Evolutionary conservation across 2,797 vertebrate species (phyloP).

Genomic region (Mus minutoides): DNA sequence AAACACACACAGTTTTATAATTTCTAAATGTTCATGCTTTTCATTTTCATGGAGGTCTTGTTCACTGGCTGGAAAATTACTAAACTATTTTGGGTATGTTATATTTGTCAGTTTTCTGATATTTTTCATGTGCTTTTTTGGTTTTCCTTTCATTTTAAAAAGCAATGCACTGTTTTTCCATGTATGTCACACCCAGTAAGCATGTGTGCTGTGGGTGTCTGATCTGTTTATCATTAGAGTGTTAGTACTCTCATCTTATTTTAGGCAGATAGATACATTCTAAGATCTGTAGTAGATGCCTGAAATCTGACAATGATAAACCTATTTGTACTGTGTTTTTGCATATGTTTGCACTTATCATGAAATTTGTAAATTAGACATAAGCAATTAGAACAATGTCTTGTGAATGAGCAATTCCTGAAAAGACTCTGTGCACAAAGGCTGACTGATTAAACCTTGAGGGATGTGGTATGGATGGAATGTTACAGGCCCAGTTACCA

Average conservation of each 20-base stretch:
- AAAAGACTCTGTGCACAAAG: not conserved
- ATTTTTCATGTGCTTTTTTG: slow-evolving; percentile 50
- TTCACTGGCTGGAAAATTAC: slow-evolving; percentile 34
- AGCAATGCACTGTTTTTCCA: not conserved
- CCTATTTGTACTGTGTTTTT: not conserved
- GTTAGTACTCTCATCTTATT: not conserved
- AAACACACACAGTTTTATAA: not conserved
- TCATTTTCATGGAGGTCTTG: slow-evolving; percentile 49
- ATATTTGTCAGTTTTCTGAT: slow-evolving; percentile 22
- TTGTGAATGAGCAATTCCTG: not conserved
- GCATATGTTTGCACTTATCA: not conserved
- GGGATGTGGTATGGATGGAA: not conserved
- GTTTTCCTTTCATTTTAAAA: slow-evolving; percentile 44
- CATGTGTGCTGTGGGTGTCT: not conserved
- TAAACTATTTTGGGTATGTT: slow-evolving; percentile 39
- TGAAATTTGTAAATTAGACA: not conserved
- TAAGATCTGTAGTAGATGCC: not conserved
- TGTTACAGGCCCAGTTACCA: not conserved
- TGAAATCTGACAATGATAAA: not conserved
- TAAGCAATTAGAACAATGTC: not conserved
- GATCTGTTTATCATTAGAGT: slow-evolving; percentile 4
- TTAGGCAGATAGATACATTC: not conserved
- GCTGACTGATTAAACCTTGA: not conserved
- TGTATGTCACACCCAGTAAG: not conserved
- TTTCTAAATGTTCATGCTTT: slow-evolving; percentile 32